Conservation (phyloP, 2,888 invertebrate genomes). For the Iselma pallidipennis region DNA sequence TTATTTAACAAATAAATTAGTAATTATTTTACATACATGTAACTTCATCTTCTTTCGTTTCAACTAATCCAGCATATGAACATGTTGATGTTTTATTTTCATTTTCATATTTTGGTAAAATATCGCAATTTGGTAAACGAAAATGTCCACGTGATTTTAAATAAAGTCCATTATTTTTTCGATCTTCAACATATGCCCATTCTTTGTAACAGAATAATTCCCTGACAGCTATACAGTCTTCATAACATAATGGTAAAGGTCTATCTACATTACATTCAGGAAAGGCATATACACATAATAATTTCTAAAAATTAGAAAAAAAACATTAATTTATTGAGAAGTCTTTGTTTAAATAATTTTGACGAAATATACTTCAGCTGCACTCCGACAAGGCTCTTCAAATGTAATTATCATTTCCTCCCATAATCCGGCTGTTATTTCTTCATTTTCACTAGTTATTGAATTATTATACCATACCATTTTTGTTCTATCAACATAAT, state of each 20-base stretch:
- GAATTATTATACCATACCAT: slow-evolving; percentile 65
- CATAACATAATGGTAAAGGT: slow-evolving; percentile 83
- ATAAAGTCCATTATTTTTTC: slow-evolving; percentile 76
- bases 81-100: slow-evolving; percentile 70
- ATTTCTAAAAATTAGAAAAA: slow-evolving; percentile 60
- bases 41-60: slow-evolving; percentile 77
- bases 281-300: slow-evolving; percentile 91
- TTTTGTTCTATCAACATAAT: slow-evolving; percentile 57
- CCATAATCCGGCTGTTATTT: slow-evolving; percentile 82
- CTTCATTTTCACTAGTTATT: slow-evolving; percentile 80
- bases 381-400: slow-evolving; percentile 80
- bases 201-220: slow-evolving; percentile 91
- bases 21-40: slow-evolving; percentile 63
- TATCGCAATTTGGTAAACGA: slow-evolving; percentile 82
- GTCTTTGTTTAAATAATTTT: neutral
- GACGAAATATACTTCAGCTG: slow-evolving; percentile 71
- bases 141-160: slow-evolving; percentile 86
- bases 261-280: slow-evolving; percentile 70
- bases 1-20: neutral
- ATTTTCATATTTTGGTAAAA: slow-evolving; percentile 72
- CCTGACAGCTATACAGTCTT: slow-evolving; percentile 91
- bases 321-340: neutral
- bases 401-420: slow-evolving; percentile 81
- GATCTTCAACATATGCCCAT: slow-evolving; percentile 89
- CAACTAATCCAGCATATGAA: slow-evolving; percentile 82